phyloP scores from a whole-genome alignment of 2,888 invertebrate genomes.

The Meteorus colon region DNA sequence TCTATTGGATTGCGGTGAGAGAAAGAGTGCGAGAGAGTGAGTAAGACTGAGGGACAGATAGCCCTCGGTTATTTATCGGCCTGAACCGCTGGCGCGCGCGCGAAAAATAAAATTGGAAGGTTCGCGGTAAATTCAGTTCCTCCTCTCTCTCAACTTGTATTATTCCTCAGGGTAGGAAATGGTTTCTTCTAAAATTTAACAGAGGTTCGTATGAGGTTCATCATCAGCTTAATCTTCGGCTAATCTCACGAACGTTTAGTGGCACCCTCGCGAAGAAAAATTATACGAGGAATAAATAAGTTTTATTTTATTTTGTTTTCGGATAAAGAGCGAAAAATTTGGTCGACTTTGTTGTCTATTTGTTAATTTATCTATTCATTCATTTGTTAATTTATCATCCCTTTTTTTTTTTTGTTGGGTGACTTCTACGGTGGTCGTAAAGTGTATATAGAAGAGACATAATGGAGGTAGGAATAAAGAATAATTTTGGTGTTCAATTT shows the following conservation, averaged over 20 bases:
- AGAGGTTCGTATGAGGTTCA: conserved; percentile 16
- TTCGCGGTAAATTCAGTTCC: conserved; percentile 42
- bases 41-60: conserved; percentile 23
- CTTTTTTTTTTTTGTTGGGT: background rate
- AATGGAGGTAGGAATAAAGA: background rate
- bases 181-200: conserved; percentile 42
- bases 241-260: background rate
- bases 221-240: conserved; percentile 23
- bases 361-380: background rate
- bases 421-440: conserved; percentile 5
- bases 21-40: background rate
- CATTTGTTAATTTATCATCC: background rate
- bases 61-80: conserved; percentile 55
- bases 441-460: background rate
- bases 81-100: conserved; percentile 43
- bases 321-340: background rate
- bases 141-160: conserved; percentile 11
- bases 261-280: background rate
- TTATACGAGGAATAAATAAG: background rate
- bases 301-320: background rate
- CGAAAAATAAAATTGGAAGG: conserved; percentile 43
- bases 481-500: conserved; percentile 17
- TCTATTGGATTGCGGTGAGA: background rate
- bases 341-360: background rate
- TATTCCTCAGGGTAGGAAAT: conserved; percentile 42